Evolutionary conservation across 2,797 vertebrate genomes (phyloP), one percentile per base, ranked within the genome.

Genomic region (Glossophaga mutica): DNA sequence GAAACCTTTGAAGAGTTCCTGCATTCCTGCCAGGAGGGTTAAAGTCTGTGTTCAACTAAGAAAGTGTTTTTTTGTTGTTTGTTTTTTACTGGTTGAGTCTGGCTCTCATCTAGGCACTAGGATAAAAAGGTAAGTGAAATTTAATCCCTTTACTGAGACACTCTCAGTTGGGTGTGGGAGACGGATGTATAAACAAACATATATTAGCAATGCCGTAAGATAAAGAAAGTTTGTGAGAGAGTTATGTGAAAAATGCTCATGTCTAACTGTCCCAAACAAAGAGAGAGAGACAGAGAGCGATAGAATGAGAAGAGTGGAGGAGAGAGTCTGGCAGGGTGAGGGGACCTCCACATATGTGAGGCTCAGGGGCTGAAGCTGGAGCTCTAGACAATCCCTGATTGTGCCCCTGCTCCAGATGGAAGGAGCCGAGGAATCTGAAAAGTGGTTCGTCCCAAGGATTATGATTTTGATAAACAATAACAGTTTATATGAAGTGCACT

Each of bases 381-480:
- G 85, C 46, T 78, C 59, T 87, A 90, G 95, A 95, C 67, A 87
- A 79, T 89, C 92, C 92, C 92, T 16, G 93, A 91, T 91, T 93
- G 93, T 96, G 74, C 86, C 78, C 94, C 59, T 94, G 94, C 95
- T 92, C 82, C 16, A 67, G 85, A 94, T 89, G 92, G 95, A 96
- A 91, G 92, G 92, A 95, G 85, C 65, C 0, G 2, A 92, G 95
- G 96, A 94, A 95, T 94, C 85, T 22, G 39, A 92, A 85, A 78
- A 91, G 87, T 18, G 14, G 59, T 92, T 84, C 73, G 37, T 93
- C 85, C 93, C 50, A 46, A 89, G 96, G 95, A 82, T 90, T 91
- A 93, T 44, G 88, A 92, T 94, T 95, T 96, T 86, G 77, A 95
- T 92, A 96, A 97, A 98, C 95, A 96, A 97, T 97, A 91, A 79